Evolutionary conservation across 2,888 invertebrate genomes (phyloP), one percentile per base, ranked within the genome.

Genomic region (Heliconius ismenius): DNA sequence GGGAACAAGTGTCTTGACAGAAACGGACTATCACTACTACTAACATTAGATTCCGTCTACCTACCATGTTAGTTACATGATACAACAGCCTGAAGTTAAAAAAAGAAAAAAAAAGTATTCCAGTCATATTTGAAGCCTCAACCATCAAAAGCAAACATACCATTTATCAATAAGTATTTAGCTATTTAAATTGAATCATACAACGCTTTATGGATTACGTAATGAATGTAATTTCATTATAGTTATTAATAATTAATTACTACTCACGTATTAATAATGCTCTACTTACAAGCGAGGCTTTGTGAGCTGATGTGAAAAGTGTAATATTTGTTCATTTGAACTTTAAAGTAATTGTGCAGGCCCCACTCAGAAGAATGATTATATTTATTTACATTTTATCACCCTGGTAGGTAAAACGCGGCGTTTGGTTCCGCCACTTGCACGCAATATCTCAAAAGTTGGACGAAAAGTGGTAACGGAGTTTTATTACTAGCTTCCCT

Each of bases 241-340:
- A 64, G 10, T 32, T 64, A 36, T 64, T 64, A 63, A 63, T 63
- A 63, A 32, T 28, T 63, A 21, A 63, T 63, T 63, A 32, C 63
- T 63, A 21, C 21, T 28, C 28, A 18, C 28, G 4, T 32, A 10
- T 63, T 63, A 63, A 32, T 63, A 63, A 63, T 4, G 63, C 63
- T 32, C 32, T 63, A 63, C 3, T 10, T 63, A 32, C 18, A 28
- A 28, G 28, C 15, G 63, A 28, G 26, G 28, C 32, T 63, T 63
- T 32, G 7, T 18, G 18, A 26, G 15, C 3, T 18, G 63, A 21
- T 63, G 18, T 9, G n/a, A 63, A 32, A 1, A 62, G 62, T 62
- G 26, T 3, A 26, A 62, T 26, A 26, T 26, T 26, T 26, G n/a
- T 54, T 54, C 2, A 21, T 9, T n/a, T 54, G 9, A 54, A 2